These are phyloP conservation scores for Macaca nemestrina DNA, from an alignment of 2,113 vertebrate species.

Conservation along the genomic window DNA sequence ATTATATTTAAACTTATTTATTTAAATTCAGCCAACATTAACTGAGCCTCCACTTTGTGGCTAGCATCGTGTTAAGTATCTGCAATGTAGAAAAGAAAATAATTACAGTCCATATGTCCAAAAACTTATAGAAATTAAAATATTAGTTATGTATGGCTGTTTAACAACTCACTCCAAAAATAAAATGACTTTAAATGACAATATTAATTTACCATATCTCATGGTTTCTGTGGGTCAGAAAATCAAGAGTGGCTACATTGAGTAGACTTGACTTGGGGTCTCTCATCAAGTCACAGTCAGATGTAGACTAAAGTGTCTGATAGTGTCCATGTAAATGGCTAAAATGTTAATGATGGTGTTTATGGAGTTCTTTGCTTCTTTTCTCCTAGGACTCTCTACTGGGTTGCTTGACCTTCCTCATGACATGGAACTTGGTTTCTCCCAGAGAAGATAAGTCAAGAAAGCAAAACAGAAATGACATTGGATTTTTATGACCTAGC, in stretches of 20 bases:
- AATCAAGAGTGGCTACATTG: neutral
- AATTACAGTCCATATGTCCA: neutral
- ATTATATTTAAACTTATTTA: neutral
- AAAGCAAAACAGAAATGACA: neutral
- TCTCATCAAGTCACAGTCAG: neutral
- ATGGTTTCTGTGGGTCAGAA: neutral
- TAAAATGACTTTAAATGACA: neutral
- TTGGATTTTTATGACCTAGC: neutral
- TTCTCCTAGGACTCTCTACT: neutral
- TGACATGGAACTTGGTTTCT: neutral
- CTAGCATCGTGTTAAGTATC: neutral
- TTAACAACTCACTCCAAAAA: neutral
- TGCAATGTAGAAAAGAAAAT: neutral
- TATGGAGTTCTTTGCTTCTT: neutral
- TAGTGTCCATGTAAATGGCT: neutral
- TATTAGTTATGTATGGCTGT: neutral
- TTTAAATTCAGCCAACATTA: neutral
- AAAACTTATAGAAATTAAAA: neutral
- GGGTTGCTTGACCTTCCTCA: neutral
- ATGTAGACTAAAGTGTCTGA: neutral
- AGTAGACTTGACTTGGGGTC: rapidly evolving
- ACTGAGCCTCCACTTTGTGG: neutral
- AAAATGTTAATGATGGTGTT: neutral
- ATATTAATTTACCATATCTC: neutral
- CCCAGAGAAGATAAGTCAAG: neutral